These are phyloP conservation scores for Motacilla alba DNA, from an alignment of 2,113 vertebrate genomes.

Conservation along the genomic window DNA sequence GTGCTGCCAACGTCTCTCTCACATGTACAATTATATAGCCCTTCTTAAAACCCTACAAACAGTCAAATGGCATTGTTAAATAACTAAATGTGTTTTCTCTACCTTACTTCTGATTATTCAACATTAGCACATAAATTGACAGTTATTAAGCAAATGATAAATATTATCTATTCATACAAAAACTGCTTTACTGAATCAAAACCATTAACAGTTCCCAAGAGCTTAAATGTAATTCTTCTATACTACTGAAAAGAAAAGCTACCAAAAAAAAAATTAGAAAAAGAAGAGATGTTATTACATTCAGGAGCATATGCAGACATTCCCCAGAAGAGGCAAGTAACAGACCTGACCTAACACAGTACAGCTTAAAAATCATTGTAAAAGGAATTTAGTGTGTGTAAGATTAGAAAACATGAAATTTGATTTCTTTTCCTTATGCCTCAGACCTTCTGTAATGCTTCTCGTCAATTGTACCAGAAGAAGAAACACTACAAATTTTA, in stretches of 20 bases:
- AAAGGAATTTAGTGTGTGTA: constrained; percentile 19
- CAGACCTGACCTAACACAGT: constrained; percentile 39
- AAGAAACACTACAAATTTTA: neutral
- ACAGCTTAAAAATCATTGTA: constrained; percentile 52
- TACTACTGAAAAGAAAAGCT: neutral
- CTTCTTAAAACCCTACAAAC: neutral
- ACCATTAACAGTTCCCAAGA: constrained; percentile 42
- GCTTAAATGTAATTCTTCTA: constrained; percentile 48
- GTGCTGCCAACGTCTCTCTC: neutral
- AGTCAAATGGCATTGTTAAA: neutral
- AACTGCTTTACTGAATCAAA: constrained; percentile 58
- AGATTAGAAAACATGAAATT: constrained; percentile 24
- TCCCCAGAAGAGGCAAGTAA: constrained; percentile 17
- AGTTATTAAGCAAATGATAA: constrained; percentile 56
- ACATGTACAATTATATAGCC: neutral
- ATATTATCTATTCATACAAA: constrained; percentile 32
- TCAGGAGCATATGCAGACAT: constrained; percentile 25
- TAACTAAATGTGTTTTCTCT: neutral
- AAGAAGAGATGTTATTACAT: constrained; percentile 5
- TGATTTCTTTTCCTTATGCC: constrained; percentile 62
- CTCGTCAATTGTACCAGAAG: neutral
- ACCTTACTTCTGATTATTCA: neutral
- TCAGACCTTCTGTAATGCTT: constrained; percentile 9
- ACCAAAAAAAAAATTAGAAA: accelerated
- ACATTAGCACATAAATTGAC: constrained; percentile 41